Conservation (phyloP, 2,888 invertebrate species). For the Crossocerus cetratus region DNA sequence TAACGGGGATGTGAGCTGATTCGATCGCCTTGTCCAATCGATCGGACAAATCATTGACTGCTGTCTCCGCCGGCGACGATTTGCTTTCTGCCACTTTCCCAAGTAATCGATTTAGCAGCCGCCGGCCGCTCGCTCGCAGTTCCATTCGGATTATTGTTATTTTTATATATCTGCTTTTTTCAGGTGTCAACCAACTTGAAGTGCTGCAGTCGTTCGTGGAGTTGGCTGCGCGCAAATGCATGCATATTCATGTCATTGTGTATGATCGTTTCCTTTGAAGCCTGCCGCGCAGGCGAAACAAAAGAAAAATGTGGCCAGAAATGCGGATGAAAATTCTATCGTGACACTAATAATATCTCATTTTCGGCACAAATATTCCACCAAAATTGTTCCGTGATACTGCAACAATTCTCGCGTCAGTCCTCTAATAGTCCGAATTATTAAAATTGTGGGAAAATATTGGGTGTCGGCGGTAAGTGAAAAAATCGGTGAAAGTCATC, state of each 20-base stretch:
- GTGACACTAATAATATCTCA: background rate
- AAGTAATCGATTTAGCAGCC: constrained; percentile 33
- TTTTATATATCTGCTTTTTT: background rate
- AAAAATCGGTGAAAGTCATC: no score
- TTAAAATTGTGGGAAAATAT: no score
- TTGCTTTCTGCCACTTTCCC: constrained; percentile 20
- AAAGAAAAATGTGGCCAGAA: background rate
- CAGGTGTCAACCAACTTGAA: no score
- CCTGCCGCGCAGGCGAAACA: no score
- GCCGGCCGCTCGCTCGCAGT: constrained; percentile 4
- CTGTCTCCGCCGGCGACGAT: constrained; percentile 18
- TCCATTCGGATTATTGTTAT: background rate
- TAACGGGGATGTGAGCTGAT: constrained; percentile 31
- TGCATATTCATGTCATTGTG: no score
- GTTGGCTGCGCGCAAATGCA: no score
- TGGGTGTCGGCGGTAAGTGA: no score
- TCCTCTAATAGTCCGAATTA: no score
- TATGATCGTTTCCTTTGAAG: no score
- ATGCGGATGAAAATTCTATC: background rate
- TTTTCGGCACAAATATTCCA: background rate
- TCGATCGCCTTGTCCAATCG: constrained; percentile 18
- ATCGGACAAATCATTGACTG: constrained; percentile 13
- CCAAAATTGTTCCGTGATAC: background rate
- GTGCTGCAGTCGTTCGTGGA: no score
- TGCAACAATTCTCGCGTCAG: no score